Evolutionary conservation across 1,140 invertebrate species (phyloP).

Genomic region (Atta colombica): DNA sequence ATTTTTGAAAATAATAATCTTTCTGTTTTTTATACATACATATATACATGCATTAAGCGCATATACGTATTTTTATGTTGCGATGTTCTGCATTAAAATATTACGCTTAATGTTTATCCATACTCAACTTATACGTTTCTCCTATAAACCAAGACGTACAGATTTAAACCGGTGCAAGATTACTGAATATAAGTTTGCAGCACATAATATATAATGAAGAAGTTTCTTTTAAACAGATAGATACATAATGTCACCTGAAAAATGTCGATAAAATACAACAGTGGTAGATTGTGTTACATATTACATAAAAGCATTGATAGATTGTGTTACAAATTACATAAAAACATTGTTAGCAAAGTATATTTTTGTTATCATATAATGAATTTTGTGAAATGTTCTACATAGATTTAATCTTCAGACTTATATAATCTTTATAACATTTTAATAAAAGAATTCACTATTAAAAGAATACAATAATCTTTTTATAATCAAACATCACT

Average conservation of each 20-base stretch:
- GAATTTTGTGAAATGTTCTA: not conserved
- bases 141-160: constrained; percentile 38
- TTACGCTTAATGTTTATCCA: not conserved
- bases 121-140: constrained; percentile 39
- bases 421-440: not conserved
- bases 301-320: no score
- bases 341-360: no score
- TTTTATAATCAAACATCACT: not conserved
- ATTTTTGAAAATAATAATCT: not conserved
- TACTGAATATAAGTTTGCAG: constrained; percentile 51
- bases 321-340: no score
- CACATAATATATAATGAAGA: constrained; percentile 64
- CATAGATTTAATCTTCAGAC: not conserved
- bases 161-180: constrained; percentile 54
- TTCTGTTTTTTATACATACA: not conserved
- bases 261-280: no score
- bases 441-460: not conserved
- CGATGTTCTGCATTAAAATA: not conserved
- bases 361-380: not conserved
- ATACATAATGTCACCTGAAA: constrained; percentile 4
- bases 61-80: not conserved
- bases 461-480: not conserved
- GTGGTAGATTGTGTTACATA: no score
- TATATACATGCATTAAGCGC: not conserved
- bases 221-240: constrained; percentile 29